Percentiles rank a stretch among this genome's conserved stretches.
These are phyloP conservation scores for Drosophila navojoa DNA, from an alignment of 1,140 invertebrate species.

Conservation along the genomic window DNA sequence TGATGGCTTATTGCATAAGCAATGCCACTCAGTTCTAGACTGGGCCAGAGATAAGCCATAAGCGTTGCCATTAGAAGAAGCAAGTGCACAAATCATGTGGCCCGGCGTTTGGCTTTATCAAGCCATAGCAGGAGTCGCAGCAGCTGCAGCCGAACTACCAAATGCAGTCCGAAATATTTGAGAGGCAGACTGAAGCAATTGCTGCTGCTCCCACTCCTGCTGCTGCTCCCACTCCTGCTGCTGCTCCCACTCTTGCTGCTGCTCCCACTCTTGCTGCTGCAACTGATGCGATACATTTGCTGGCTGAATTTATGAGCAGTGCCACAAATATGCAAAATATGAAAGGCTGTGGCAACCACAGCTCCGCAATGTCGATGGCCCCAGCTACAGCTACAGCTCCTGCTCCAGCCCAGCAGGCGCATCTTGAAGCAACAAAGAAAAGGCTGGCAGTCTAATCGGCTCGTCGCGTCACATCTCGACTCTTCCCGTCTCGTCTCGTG, in stretches of 20 bases:
- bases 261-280: slow-evolving; percentile 14
- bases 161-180: not conserved
- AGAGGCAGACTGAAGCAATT: not conserved
- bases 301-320: slow-evolving; percentile 35
- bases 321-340: slow-evolving; percentile 56
- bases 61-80: slow-evolving; percentile 31
- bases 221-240: not conserved
- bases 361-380: slow-evolving; percentile 7
- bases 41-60: slow-evolving; percentile 4
- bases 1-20: slow-evolving; percentile 24
- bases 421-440: slow-evolving; percentile 39
- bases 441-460: slow-evolving; percentile 12
- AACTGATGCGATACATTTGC: slow-evolving; percentile 32
- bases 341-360: not conserved
- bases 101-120: slow-evolving; percentile 44
- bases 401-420: not conserved
- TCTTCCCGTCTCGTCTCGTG: not conserved
- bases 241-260: not conserved
- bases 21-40: slow-evolving; percentile 14
- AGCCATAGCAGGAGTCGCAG: slow-evolving; percentile 1
- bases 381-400: not conserved
- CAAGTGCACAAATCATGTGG: slow-evolving; percentile 45
- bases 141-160: too few species aligned
- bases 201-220: not conserved
- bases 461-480: not conserved